A percentile compares a stretch with the other conserved stretches of the same genome.
Evolutionary conservation across 2,113 vertebrate genomes (phyloP).

Genomic region (Ptyas mucosa): DNA sequence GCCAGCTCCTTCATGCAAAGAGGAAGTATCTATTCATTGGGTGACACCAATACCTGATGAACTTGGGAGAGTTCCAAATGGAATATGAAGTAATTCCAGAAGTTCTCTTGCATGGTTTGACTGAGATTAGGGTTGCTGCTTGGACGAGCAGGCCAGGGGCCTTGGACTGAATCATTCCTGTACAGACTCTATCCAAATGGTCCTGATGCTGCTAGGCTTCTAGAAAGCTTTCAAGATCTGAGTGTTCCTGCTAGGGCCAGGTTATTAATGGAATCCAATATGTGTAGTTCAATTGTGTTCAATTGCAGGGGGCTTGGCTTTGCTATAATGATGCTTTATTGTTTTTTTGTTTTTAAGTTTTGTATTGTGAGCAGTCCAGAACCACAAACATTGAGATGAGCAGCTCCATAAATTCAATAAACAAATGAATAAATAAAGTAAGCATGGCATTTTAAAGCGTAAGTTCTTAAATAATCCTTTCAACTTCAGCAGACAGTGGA

Average conservation of each 20-base stretch:
- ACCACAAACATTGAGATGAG: neutral
- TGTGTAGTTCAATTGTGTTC: neutral
- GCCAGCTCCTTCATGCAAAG: neutral
- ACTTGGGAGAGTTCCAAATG: neutral
- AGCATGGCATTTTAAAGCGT: neutral
- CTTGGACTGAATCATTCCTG: neutral
- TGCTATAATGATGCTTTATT: neutral
- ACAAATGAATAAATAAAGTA: neutral
- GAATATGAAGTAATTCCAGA: neutral
- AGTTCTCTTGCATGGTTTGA: neutral
- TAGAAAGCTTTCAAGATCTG: neutral
- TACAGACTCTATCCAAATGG: neutral
- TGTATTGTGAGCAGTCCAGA: neutral
- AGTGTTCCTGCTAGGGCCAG: neutral
- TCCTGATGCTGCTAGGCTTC: neutral
- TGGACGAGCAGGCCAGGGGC: neutral
- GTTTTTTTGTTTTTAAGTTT: neutral
- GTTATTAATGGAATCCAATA: neutral
- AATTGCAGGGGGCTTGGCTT: neutral
- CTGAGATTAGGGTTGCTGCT: neutral
- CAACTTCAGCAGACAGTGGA: neutral
- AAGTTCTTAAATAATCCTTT: conserved; percentile 1
- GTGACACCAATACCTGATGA: neutral
- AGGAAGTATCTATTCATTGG: neutral
- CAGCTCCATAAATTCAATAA: neutral